Evolutionary conservation across 1,140 invertebrate genomes (phyloP), one percentile per base, ranked within the genome.

Genomic region (Phortica variegata): DNA sequence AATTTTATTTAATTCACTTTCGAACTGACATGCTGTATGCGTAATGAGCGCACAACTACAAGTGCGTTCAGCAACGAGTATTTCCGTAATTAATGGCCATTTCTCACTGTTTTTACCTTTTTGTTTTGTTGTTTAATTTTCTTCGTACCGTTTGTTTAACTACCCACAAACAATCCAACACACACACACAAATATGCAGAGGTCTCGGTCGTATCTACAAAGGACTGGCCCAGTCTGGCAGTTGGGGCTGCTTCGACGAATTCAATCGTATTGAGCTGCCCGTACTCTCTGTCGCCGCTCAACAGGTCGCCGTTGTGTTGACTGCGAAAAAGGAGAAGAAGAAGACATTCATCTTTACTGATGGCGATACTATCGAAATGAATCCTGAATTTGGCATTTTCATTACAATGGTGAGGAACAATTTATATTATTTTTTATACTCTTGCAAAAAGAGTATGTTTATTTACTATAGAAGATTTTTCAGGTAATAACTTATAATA

Each of bases 381-480:
- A 96, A 93, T 77, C 87, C 89, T 0, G 95, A 97, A 76, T 94
- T 97, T 79, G 95, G 95, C 20, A 97, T 98, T 61, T 97, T 97
- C 71, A 89, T 97, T 50, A 97, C 95, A 12, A 97, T 98, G 95
- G 93, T 94, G 78, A 75, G 71, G 52, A 42, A 45, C n/a, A n/a
- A n/a, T n/a, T n/a, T n/a, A n/a, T n/a, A n/a, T n/a, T n/a, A n/a
- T n/a, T n/a, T n/a, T n/a, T 8, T 16, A 42, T 16, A 26, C 10
- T 26, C 10, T 26, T 5, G 23, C 23, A 26, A n/a, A n/a, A n/a
- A n/a, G n/a, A n/a, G n/a, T n/a, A n/a, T n/a, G 23, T 26, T 26
- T 26, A 26, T 26, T 26, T 26, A 26, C 5, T 26, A 6, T 26
- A 26, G 10, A 26, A 26, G 5, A 26, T 26, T 26, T 26, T 26